A percentile compares a stretch with the other conserved stretches of the same genome.
Evolutionary conservation across 1,140 invertebrate species (phyloP).

Genomic region (Chironomus striatipennis): DNA sequence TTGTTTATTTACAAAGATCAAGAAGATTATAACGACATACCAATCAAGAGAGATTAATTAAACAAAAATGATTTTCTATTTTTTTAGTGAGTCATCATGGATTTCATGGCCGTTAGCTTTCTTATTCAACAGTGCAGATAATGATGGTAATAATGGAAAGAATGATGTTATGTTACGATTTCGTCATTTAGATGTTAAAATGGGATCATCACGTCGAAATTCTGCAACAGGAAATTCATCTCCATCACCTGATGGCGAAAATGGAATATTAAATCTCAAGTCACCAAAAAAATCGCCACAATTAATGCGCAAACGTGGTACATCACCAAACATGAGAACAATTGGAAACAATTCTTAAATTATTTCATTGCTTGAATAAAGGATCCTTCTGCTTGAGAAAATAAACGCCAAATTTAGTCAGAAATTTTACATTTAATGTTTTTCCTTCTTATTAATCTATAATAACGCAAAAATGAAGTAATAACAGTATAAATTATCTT

Average conservation of each 20-base stretch:
- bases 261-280: conserved; percentile 33
- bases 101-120: conserved; percentile 85
- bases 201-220: conserved; percentile 43
- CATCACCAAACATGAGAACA: conserved; percentile 26
- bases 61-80: not conserved
- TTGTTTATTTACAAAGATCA: not conserved
- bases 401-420: too few relatives aligned
- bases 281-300: conserved; percentile 41
- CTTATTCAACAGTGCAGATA: conserved; percentile 67
- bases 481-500: too few relatives aligned
- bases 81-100: conserved; percentile 58
- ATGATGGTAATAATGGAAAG: conserved; percentile 50
- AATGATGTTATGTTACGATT: conserved; percentile 74
- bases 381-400: not conserved
- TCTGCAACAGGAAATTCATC: conserved; percentile 45
- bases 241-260: conserved; percentile 51
- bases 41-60: not conserved
- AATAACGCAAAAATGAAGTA: too few relatives aligned
- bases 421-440: too few relatives aligned
- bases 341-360: conserved; percentile 4
- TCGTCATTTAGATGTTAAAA: conserved; percentile 70
- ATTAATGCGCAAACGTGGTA: conserved; percentile 33
- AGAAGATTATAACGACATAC: too few relatives aligned
- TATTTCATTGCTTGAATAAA: not conserved
- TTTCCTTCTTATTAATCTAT: too few relatives aligned